These are phyloP conservation scores for Saguinus midas DNA, from an alignment of 2,113 vertebrate genomes.

Conservation along the genomic window DNA sequence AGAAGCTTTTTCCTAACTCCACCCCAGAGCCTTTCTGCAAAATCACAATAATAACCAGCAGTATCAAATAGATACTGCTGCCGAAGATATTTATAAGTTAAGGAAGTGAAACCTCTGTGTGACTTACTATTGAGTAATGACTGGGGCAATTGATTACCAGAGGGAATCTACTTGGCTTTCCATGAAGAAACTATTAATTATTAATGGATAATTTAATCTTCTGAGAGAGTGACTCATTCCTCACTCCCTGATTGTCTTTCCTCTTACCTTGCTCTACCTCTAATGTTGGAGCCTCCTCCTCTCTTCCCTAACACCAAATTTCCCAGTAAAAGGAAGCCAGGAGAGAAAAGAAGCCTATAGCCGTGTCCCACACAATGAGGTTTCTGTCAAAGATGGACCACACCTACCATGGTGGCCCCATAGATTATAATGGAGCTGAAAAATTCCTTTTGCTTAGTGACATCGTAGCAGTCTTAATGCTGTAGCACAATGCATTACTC, in stretches of 20 bases:
- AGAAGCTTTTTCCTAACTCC: background rate
- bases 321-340: background rate
- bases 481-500: background rate
- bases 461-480: background rate
- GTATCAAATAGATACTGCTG: background rate
- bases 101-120: background rate
- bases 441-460: background rate
- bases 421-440: background rate
- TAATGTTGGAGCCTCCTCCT: background rate
- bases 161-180: slow-evolving; percentile 11
- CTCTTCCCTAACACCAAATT: background rate
- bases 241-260: background rate
- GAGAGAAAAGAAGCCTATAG: background rate
- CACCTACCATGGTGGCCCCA: background rate
- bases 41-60: background rate
- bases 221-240: background rate
- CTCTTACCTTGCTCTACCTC: background rate
- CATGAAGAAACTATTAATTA: background rate
- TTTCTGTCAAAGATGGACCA: background rate
- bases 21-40: background rate
- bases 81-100: background rate
- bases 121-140: background rate
- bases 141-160: background rate
- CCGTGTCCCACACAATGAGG: background rate
- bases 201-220: background rate